Evolutionary conservation across 1,140 invertebrate genomes (phyloP).

Genomic region (Triops cancriformis): DNA sequence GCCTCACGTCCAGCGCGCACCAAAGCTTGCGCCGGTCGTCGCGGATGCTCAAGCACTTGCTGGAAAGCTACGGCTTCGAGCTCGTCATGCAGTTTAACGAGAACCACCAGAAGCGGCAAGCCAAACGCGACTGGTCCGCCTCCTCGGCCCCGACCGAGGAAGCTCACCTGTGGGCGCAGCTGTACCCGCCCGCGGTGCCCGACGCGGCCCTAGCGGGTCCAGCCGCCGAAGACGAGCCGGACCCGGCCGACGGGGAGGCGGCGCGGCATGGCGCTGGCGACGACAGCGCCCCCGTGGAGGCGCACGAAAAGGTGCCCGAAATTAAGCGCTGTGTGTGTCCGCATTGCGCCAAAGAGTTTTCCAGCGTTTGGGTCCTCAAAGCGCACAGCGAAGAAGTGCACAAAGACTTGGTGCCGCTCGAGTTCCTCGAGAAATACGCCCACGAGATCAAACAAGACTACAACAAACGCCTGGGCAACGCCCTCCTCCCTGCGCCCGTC

Average conservation of each 20-base stretch:
- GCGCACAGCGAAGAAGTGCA: slow-evolving; percentile 93
- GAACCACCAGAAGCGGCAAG: slow-evolving; percentile 61
- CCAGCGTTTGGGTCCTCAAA: slow-evolving; percentile 90
- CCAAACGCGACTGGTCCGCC: slow-evolving; percentile 36
- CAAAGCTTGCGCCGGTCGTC: slow-evolving; percentile 44
- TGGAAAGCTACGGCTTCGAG: slow-evolving; percentile 90
- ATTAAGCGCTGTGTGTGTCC: slow-evolving; percentile 68
- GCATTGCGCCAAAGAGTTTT: slow-evolving; percentile 87
- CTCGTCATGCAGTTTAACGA: slow-evolving; percentile 95
- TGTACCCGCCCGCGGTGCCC: slow-evolving; percentile 35
- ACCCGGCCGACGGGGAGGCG: not conserved
- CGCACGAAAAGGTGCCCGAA: slow-evolving; percentile 52
- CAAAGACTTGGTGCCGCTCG: slow-evolving; percentile 76
- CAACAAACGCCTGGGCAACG: slow-evolving; percentile 58
- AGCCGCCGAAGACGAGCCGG: slow-evolving; percentile 42
- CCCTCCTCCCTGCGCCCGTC: slow-evolving; percentile 40
- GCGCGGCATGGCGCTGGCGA: not conserved
- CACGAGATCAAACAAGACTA: slow-evolving; percentile 80
- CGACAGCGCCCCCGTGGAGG: slow-evolving; percentile 37
- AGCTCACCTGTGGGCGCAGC: not conserved
- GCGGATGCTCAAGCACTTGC: slow-evolving; percentile 78
- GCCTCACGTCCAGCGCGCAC: slow-evolving; percentile 13
- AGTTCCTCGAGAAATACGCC: slow-evolving; percentile 83
- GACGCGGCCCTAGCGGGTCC: slow-evolving; percentile 43
- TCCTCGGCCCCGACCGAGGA: slow-evolving; percentile 40